These are phyloP conservation scores for Phocoena sinus DNA, from an alignment of 2,113 vertebrate genomes.

Conservation along the genomic window DNA sequence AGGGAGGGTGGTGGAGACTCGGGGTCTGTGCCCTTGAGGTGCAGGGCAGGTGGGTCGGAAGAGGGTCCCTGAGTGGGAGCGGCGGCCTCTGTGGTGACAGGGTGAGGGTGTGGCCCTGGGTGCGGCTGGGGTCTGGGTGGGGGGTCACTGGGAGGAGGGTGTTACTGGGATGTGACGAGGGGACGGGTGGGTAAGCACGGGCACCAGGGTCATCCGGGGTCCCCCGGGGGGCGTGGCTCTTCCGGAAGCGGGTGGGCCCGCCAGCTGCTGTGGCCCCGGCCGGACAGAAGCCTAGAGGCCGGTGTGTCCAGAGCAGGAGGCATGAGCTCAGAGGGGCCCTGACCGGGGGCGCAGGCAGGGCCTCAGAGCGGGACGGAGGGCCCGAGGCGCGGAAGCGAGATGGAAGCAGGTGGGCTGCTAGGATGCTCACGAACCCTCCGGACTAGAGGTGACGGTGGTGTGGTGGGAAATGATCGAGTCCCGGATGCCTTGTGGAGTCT, in stretches of 20 bases:
- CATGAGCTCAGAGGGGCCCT: fast-evolving
- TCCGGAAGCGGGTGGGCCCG: too few species aligned
- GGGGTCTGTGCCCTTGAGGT: background rate
- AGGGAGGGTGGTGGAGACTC: background rate
- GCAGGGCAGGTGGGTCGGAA: background rate
- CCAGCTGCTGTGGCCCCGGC: background rate
- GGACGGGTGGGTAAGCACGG: too few species aligned
- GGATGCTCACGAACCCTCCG: background rate
- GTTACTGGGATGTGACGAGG: background rate
- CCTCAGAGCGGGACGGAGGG: background rate
- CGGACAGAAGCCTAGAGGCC: background rate
- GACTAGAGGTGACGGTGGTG: background rate
- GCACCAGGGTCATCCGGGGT: too few species aligned
- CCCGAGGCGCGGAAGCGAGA: background rate
- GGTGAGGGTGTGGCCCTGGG: background rate
- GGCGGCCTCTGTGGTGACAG: background rate
- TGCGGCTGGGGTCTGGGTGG: background rate
- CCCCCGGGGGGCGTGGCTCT: background rate
- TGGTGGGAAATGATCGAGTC: background rate
- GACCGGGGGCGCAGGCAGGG: background rate
- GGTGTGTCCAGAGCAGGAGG: background rate
- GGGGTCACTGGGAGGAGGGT: background rate
- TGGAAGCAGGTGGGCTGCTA: background rate
- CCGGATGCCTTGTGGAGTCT: background rate
- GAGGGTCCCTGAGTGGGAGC: background rate